Percentiles rank a stretch among this genome's conserved stretches.
These are phyloP conservation scores for Tenrec ecaudatus DNA, from an alignment of 2,113 vertebrate species.

Conservation along the genomic window DNA sequence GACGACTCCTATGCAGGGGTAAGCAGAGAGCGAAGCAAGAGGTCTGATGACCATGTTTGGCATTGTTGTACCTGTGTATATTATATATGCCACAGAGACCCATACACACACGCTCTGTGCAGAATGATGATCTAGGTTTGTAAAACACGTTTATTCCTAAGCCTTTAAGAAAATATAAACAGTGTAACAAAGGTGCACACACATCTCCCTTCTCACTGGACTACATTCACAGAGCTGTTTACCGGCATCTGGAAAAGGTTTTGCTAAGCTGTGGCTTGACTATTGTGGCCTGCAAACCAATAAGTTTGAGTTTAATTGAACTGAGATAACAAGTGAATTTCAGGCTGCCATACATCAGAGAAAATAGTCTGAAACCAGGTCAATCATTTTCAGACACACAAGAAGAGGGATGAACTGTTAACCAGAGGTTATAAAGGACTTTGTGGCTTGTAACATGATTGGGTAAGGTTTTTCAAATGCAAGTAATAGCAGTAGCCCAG, in stretches of 20 bases:
- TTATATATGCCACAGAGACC: conserved; percentile 22
- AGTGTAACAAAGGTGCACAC: conserved; percentile 49
- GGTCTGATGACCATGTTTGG: neutral
- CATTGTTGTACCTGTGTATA: neutral
- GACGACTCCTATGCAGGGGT: neutral
- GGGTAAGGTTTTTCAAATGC: conserved; percentile 63
- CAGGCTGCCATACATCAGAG: conserved; percentile 57
- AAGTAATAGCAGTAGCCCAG: neutral
- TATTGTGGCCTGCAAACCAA: conserved; percentile 61
- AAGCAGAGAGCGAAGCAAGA: conserved; percentile 4
- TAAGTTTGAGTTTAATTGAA: conserved; percentile 75
- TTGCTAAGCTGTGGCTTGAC: conserved; percentile 63
- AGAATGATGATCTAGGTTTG: conserved; percentile 60
- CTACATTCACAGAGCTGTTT: conserved; percentile 35
- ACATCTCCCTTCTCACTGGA: conserved; percentile 30
- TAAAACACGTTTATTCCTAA: conserved; percentile 56
- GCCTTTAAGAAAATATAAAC: conserved; percentile 61
- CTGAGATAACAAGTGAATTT: conserved; percentile 75
- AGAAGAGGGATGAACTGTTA: conserved; percentile 65
- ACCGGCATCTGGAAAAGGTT: conserved; percentile 62
- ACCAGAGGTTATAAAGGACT: conserved; percentile 46
- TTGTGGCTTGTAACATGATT: conserved; percentile 60
- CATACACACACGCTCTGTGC: conserved; percentile 52
- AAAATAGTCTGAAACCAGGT: conserved; percentile 71
- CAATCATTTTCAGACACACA: conserved; percentile 73